Evolutionary conservation across 2,888 invertebrate species (phyloP).

Genomic region (Acheta domesticus): DNA sequence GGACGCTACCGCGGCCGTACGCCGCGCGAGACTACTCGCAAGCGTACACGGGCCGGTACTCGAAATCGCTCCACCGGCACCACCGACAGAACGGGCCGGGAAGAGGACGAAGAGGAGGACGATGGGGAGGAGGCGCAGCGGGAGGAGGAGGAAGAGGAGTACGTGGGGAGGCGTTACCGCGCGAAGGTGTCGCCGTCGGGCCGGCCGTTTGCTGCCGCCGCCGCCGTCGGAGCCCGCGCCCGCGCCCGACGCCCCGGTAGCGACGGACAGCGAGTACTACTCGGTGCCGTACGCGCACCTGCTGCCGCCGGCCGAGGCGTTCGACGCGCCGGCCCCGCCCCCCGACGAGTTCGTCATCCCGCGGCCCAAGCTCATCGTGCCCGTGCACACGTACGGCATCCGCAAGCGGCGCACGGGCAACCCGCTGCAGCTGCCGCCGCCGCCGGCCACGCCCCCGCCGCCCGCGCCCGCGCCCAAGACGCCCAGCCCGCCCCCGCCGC

Average conservation of each 20-base stretch:
- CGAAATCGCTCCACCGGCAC: not conserved
- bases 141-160: slow-evolving; percentile 12
- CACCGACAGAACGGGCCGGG: slow-evolving; percentile 23
- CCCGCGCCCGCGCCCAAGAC: not conserved
- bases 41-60: not conserved
- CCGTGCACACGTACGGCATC: slow-evolving; percentile 81
- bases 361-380: slow-evolving; percentile 79
- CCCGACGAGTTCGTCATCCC: slow-evolving; percentile 71
- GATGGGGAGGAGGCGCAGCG: slow-evolving; percentile 19
- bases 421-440: slow-evolving; percentile 44
- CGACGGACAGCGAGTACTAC: slow-evolving; percentile 21
- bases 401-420: slow-evolving; percentile 78
- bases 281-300: slow-evolving; percentile 21
- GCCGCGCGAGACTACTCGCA: too few relatives aligned
- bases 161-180: slow-evolving; percentile 19
- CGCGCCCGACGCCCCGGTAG: not conserved
- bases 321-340: not conserved
- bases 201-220: slow-evolving; percentile 29
- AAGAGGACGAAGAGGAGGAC: not conserved
- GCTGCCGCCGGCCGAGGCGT: slow-evolving; percentile 4
- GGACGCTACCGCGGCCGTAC: too few relatives aligned
- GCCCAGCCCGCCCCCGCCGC: not conserved
- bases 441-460: slow-evolving; percentile 40
- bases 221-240: slow-evolving; percentile 32
- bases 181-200: slow-evolving; percentile 12